phyloP scores from a whole-genome alignment of 2,888 invertebrate genomes.

The Pseudanteris insignis region DNA sequence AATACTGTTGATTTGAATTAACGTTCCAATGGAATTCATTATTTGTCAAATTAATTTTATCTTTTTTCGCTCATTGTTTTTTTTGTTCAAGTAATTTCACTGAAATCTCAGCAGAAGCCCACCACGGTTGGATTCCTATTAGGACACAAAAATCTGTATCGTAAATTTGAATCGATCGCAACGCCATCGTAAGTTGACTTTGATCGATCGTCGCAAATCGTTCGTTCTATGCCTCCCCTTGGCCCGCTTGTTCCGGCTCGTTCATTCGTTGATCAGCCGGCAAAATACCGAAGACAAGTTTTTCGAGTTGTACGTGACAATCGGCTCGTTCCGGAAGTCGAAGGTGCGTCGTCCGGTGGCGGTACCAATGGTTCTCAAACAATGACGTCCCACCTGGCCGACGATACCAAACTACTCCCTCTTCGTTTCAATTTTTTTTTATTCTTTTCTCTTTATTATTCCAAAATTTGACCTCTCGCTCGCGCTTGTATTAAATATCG shows the following conservation, averaged over 20 bases:
- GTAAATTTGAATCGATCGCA: constrained; percentile 6
- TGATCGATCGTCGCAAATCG: constrained; percentile 26
- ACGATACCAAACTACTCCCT: not conserved
- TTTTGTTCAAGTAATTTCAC: not conserved
- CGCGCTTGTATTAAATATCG: not conserved
- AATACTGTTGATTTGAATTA: too few relatives aligned
- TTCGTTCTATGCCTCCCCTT: constrained; percentile 4
- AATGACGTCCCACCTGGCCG: constrained; percentile 20
- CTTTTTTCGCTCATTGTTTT: not conserved
- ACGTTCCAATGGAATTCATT: too few relatives aligned
- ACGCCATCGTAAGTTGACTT: constrained; percentile 26
- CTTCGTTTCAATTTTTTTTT: not conserved
- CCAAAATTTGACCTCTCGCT: constrained; percentile 1
- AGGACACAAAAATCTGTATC: not conserved
- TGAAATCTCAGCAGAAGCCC: not conserved
- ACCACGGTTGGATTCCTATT: too few relatives aligned
- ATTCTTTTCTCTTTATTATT: not conserved
- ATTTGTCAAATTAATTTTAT: too few relatives aligned
- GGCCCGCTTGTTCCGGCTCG: not conserved
- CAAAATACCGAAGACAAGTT: constrained; percentile 44
- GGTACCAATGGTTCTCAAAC: constrained; percentile 19
- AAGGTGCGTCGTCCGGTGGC: constrained; percentile 33
- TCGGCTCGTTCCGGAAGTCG: constrained; percentile 48
- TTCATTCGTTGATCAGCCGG: not conserved
- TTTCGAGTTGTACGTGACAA: constrained; percentile 45